These are phyloP conservation scores for Drosophila paulistorum DNA, from an alignment of 1,140 invertebrate genomes.

Conservation along the genomic window DNA sequence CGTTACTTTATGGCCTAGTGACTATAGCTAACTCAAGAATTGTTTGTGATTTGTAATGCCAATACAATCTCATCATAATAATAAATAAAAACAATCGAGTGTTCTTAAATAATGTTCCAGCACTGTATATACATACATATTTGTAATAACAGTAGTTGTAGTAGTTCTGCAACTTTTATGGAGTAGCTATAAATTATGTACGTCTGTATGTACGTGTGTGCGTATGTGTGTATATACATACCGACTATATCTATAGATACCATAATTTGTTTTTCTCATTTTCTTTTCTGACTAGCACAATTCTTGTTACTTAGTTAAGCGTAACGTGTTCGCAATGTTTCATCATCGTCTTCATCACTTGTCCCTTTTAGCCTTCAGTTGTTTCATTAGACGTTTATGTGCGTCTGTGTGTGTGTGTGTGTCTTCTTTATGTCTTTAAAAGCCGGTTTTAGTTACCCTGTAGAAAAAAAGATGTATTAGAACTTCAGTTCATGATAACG, in stretches of 20 bases:
- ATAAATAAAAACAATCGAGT: too few relatives aligned
- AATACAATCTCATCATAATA: too few relatives aligned
- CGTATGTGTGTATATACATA: background rate
- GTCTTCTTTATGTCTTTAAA: conserved; percentile 5
- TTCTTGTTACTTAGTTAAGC: conserved; percentile 46
- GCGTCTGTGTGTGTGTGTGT: background rate
- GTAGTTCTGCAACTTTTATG: background rate
- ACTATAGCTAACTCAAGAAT: too few relatives aligned
- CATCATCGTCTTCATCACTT: conserved; percentile 14
- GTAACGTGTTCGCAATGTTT: conserved; percentile 39
- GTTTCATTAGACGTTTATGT: conserved; percentile 3
- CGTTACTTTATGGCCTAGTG: too few relatives aligned
- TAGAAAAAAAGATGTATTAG: background rate
- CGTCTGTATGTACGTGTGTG: too few relatives aligned
- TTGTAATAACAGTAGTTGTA: too few relatives aligned
- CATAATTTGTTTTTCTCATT: conserved; percentile 41
- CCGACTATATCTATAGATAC: conserved; percentile 7
- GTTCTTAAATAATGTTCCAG: too few relatives aligned
- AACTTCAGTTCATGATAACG: background rate
- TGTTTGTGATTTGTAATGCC: too few relatives aligned
- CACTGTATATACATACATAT: too few relatives aligned
- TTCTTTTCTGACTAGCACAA: conserved; percentile 18
- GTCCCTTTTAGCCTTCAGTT: conserved; percentile 35
- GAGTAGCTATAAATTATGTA: background rate
- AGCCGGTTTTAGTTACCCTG: conserved; percentile 9